Evolutionary conservation across 2,888 invertebrate species (phyloP).

Genomic region (Caenorhabditis virilis): DNA sequence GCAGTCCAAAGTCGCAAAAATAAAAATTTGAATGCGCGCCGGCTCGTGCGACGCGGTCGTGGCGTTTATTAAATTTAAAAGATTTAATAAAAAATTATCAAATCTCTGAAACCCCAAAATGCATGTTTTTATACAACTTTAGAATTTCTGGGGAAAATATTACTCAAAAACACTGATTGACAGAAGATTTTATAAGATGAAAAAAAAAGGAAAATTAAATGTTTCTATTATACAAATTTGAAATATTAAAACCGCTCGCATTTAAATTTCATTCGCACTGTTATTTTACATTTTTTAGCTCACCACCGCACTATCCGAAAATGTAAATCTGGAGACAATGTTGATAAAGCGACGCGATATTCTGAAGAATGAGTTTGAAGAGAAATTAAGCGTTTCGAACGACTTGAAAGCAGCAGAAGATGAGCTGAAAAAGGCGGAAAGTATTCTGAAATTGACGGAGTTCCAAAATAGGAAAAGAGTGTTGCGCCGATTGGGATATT

Average conservation of each 20-base stretch:
- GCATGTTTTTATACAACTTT: too few species aligned
- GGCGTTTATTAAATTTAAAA: too few species aligned
- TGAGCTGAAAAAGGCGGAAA: conserved; percentile 83
- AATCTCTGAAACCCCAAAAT: too few species aligned
- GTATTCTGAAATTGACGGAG: conserved; percentile 84
- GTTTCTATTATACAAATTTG: too few species aligned
- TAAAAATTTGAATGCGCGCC: too few species aligned
- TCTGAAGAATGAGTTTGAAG: conserved; percentile 19
- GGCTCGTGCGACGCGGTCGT: too few species aligned
- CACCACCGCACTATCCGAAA: not conserved
- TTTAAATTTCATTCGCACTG: too few species aligned
- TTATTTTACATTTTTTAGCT: too few species aligned
- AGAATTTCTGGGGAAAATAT: too few species aligned
- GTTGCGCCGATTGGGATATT: conserved; percentile 85
- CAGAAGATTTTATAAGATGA: conserved; percentile 84
- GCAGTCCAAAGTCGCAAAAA: too few species aligned
- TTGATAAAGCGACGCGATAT: conserved; percentile 8
- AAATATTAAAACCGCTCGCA: too few species aligned
- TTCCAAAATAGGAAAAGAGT: conserved; percentile 80
- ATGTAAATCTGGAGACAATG: conserved; percentile 12
- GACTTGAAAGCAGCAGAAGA: conserved; percentile 77
- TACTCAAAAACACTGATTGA: conserved; percentile 61
- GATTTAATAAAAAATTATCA: too few species aligned
- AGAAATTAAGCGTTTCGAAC: conserved; percentile 67
- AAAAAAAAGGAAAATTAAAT: conserved; percentile 88